Base-by-base conservation (phyloP, 2,888 invertebrate genomes). In the Euproctis similis region DNA sequence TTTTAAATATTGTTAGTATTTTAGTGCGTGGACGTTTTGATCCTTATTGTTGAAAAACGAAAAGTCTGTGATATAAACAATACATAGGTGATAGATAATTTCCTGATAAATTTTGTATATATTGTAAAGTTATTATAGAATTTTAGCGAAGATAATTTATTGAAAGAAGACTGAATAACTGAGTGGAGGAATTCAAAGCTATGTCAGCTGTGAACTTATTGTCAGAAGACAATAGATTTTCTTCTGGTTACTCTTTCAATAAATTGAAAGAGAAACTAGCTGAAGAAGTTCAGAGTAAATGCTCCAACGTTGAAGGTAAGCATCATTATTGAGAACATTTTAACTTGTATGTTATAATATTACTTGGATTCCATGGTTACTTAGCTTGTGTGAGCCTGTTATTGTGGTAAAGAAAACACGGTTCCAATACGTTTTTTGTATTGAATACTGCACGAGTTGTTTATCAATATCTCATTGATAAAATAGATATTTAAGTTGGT, bases 31-130 rank as follows among this genome's bases (percentile, higher is more conserved):
- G 84, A 82, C 81, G 81, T 85, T 85, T 86, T 85, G 73, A 81
- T 78, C 76, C 84, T 78, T 85, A 82, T 84, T 82, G 84, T 84
- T 85, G 80, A 81, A 82, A 85, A 85, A 85, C 84, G 86, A 86
- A 85, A 84, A 84, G 85, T 86, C 86, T 86, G 86, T 86, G 86
- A 86, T 86, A 86, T 86, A 86, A 86, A 85, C 85, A 84, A 80
- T 82, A 82, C 71, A 59, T 84, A 82, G 77, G 69, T 75, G 73
- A 71, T 84, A 84, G 70, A 60, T 78, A 80, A 74, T 78, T 80
- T 78, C 72, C 72, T 76, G 71, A 76, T 76, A 65, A 71, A 67
- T 75, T 78, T 80, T 78, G 77, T 85, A 82, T 76, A 81, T 81
- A 85, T 70, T 81, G 74, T 78, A 77, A 64, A 72, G 71, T 74